phyloP scores from a whole-genome alignment of 2,888 invertebrate species.

The Amblyjoppa proteus region DNA sequence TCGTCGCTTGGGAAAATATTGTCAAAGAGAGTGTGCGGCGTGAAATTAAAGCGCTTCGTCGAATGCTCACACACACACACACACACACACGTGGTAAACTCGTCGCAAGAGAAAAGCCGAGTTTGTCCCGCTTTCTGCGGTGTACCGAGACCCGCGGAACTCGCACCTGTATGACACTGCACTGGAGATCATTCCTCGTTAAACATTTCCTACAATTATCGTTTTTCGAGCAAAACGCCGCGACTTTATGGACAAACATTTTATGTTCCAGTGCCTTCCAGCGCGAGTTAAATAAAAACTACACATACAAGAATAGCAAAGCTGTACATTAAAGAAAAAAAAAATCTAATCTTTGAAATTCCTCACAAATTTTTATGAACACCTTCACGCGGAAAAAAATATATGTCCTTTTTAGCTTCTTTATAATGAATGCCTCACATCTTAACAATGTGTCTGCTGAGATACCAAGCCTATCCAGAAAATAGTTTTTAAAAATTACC shows the following conservation, averaged over 20 bases:
- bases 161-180: constrained; percentile 11
- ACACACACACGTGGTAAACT: constrained; percentile 17
- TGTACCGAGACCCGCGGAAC: constrained; percentile 21
- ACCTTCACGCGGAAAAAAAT: too few species aligned
- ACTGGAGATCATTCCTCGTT: constrained; percentile 27
- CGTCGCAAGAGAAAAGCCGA: constrained; percentile 52
- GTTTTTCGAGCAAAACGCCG: background rate
- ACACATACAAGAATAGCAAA: background rate
- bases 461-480: too few species aligned
- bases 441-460: too few species aligned
- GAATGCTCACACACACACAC: constrained; percentile 12
- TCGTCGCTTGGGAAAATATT: background rate
- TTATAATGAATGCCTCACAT: too few species aligned
- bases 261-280: background rate
- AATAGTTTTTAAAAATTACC: too few species aligned
- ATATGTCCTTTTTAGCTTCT: too few species aligned
- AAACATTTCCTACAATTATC: constrained; percentile 29
- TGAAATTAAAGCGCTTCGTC: constrained; percentile 35
- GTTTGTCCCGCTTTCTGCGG: constrained; percentile 61
- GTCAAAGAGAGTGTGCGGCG: constrained; percentile 27
- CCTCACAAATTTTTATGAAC: too few species aligned
- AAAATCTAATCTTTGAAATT: background rate
- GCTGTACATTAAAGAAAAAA: background rate
- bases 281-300: background rate
- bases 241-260: background rate